Evolutionary conservation across 2,113 vertebrate species (phyloP), one percentile per base, ranked within the genome.

Genomic region (human): DNA sequence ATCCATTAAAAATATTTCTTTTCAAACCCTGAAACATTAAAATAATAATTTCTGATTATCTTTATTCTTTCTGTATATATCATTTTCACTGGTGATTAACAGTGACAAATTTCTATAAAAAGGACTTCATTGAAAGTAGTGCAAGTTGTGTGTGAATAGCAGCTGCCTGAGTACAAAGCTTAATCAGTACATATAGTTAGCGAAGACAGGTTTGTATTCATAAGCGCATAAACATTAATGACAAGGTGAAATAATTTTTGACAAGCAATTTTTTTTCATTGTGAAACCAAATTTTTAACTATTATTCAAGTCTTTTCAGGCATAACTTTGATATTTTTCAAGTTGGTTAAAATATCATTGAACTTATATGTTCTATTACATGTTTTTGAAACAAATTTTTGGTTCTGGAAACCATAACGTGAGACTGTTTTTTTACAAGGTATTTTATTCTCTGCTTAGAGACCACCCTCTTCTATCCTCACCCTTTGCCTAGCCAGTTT

Each of bases 41-140:
- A 96, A 97, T 80, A 94, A 86, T 96, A 48, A 94, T 96, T 94
- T 94, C 68, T 97, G 89, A 96, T 96, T 96, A 86, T 43, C 40
- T 48, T 92, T 89, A 79, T 82, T 97, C 43, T 97, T 96, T 43
- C 10, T 76, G 55, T 57, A n/a, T 72, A 59, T 8, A 45, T 93
- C 5, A 95, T 94, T 96, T 95, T 87, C 52, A 94, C 52, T 91
- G 22, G 6, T 64, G 32, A 96, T 78, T 96, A 97, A 92, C 50
- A 97, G 57, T 89, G 64, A 85, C 52, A 96, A 93, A 97, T 96
- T 92, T 66, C 35, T 96, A 76, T 76, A 17, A 90, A 94, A 86
- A 70, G 43, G 20, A 78, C 27, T 85, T 89, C 38, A 72, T 27
- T 84, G 35, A 96, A 87, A 96, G 95, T 83, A 89, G 35, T 55